Evolutionary conservation across 2,113 vertebrate genomes (phyloP).

Genomic region (Rostratula benghalensis): DNA sequence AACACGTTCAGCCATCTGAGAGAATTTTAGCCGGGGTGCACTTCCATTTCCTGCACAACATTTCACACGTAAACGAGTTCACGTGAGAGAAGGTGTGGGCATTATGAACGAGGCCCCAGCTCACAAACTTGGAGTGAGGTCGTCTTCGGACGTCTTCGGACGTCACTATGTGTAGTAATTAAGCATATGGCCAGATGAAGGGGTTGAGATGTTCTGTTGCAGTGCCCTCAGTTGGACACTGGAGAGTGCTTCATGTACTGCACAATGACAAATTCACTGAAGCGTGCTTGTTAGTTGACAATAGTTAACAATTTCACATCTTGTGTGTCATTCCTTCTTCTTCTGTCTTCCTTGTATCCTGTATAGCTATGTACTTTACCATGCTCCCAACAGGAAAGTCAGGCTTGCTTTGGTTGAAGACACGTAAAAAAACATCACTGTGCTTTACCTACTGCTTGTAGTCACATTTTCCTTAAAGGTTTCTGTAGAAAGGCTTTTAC

Average conservation of each 20-base stretch:
- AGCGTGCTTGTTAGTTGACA: background rate
- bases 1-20: background rate
- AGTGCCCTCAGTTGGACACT: background rate
- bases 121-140: background rate
- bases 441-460: background rate
- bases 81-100: background rate
- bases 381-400: background rate
- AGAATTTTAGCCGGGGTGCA: background rate
- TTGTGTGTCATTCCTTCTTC: background rate
- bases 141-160: no score
- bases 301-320: background rate
- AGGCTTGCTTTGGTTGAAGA: background rate
- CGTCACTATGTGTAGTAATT: background rate
- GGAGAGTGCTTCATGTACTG: background rate
- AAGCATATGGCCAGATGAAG: background rate
- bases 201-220: background rate
- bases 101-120: accelerated
- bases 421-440: background rate
- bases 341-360: background rate
- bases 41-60: background rate
- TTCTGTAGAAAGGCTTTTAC: background rate
- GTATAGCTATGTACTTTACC: background rate
- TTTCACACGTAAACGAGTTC: background rate
- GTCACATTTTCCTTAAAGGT: background rate
- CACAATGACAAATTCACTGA: background rate